Evolutionary conservation across 2,888 invertebrate species (phyloP), one percentile per base, ranked within the genome.

Genomic region (Synanthedon myopaeformis): DNA sequence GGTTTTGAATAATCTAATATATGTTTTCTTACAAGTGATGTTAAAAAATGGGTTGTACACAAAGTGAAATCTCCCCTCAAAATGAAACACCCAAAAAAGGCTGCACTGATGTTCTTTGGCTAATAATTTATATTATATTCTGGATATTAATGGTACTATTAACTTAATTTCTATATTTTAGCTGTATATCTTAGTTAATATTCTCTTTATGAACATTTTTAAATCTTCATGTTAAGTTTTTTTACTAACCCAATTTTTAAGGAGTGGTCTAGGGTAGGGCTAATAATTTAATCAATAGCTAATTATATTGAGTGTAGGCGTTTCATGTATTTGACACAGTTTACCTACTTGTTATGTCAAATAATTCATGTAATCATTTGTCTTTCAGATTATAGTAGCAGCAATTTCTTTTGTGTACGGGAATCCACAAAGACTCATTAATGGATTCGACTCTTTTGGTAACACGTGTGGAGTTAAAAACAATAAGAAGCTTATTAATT

Each of bases 361-460:
- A 42, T 0, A 42, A 45, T 13, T 45, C n/a, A 45, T 45, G 14
- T 45, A 45, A n/a, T 45, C 12, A 45, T 13, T 45, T 45, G 14
- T 45, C 45, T 49, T 72, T 55, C 77, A 94, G 95, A 92, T 95
- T 66, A 89, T 94, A 61, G 91, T 96, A 61, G 95, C 95, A 41
- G 93, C 93, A 11, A 96, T 96, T 84, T 94, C 96, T 10, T 92
- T 95, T 72, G 94, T 95, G 1, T 95, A 94, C 74, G 96, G 96
- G 14, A 94, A 95, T 80, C 96, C 96, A 0, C 79, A 92, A 66
- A 89, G 96, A 59, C 90, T 97, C 49, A 92, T 96, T 58, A 95
- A 96, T 88, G 97, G 97, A 14, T 96, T 94, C 78, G 97, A 97
- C 76, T 96, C 96, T 54, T 97, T 96, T 86, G 97, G 97, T 8